A percentile compares a stretch with the other conserved stretches of the same genome.
phyloP scores from a whole-genome alignment of 1,140 invertebrate genomes.

The Cydia strobilella region DNA sequence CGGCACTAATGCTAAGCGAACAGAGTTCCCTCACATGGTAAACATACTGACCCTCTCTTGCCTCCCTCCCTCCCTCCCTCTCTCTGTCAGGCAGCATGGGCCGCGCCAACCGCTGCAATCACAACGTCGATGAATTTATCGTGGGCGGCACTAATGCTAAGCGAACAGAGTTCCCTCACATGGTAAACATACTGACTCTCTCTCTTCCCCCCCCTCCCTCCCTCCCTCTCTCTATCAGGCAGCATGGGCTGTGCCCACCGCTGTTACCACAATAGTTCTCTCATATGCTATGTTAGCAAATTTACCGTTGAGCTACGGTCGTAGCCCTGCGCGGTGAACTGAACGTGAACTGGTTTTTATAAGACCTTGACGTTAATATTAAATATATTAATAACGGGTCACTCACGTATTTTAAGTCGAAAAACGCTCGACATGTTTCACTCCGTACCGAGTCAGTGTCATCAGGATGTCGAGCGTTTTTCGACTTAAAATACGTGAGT shows the following conservation, averaged over 20 bases:
- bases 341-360: too few relatives aligned
- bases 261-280: slow-evolving; percentile 50
- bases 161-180: slow-evolving; percentile 46
- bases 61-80: not conserved
- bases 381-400: too few relatives aligned
- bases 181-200: not conserved
- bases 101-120: slow-evolving; percentile 41
- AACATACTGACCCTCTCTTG: not conserved
- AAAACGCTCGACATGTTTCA: too few relatives aligned
- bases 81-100: slow-evolving; percentile 35
- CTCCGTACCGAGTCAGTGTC: too few relatives aligned
- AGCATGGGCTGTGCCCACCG: slow-evolving; percentile 34
- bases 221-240: slow-evolving; percentile 29
- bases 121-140: slow-evolving; percentile 46
- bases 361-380: too few relatives aligned
- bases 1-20: slow-evolving; percentile 40
- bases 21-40: slow-evolving; percentile 47
- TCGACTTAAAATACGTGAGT: too few relatives aligned
- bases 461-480: too few relatives aligned
- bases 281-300: too few relatives aligned
- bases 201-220: not conserved
- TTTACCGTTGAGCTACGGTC: too few relatives aligned
- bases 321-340: too few relatives aligned
- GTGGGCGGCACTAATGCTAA: slow-evolving; percentile 47
- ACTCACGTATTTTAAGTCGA: too few relatives aligned